Conservation (phyloP, 2,113 vertebrate genomes). For the Tilapia sparmanii region DNA sequence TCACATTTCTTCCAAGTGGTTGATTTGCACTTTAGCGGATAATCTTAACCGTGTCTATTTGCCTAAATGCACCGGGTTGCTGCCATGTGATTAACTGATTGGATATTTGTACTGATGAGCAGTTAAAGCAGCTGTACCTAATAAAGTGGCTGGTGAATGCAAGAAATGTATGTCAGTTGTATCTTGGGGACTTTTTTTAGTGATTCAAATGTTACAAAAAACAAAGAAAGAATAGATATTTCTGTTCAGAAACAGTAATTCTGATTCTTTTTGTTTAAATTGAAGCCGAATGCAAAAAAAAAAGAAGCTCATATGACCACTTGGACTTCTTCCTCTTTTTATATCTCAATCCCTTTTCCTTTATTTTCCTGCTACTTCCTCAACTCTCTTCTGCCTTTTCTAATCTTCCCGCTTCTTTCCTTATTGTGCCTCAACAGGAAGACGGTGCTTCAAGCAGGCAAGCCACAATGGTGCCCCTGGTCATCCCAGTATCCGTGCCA, state of each 20-base stretch:
- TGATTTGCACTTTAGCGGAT: background rate
- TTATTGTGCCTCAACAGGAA: slow-evolving; percentile 15
- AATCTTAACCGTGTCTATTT: background rate
- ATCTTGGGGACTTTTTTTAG: background rate
- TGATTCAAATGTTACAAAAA: background rate
- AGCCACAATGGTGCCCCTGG: slow-evolving; percentile 81
- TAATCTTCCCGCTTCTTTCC: background rate
- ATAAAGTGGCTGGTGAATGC: background rate
- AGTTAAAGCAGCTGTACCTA: background rate
- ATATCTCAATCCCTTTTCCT: background rate
- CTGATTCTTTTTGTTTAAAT: background rate
- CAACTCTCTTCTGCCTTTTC: background rate
- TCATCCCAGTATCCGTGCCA: slow-evolving; percentile 96
- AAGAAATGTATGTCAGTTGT: background rate
- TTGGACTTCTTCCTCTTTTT: background rate
- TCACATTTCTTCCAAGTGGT: background rate
- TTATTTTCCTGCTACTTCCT: background rate
- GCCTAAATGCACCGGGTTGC: background rate
- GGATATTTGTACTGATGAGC: background rate
- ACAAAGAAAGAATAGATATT: background rate
- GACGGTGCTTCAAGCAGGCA: slow-evolving; percentile 63
- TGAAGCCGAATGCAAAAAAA: background rate
- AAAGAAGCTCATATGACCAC: background rate
- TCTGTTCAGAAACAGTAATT: background rate
- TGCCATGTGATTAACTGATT: background rate